phyloP scores from a whole-genome alignment of 2,113 vertebrate species.

The Mormyrus iriodes region DNA sequence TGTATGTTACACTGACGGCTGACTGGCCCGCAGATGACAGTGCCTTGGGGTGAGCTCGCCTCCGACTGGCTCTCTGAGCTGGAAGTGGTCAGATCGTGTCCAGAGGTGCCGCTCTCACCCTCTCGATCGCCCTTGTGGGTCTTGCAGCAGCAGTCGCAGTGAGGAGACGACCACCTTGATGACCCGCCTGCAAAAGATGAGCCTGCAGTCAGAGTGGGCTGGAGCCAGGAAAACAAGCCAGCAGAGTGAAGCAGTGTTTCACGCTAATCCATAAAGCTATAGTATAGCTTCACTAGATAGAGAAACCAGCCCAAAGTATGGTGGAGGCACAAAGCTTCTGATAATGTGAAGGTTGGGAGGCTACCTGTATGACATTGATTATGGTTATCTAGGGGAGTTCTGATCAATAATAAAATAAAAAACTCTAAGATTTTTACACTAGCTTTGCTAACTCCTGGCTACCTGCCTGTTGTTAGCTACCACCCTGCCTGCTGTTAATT shows the following conservation, averaged over 20 bases:
- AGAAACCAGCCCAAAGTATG: background rate
- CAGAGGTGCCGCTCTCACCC: slow-evolving; percentile 91
- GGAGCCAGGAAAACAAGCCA: background rate
- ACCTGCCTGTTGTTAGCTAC: background rate
- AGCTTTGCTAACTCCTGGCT: background rate
- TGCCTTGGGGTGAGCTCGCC: slow-evolving; percentile 91
- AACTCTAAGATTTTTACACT: background rate
- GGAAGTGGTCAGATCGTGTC: slow-evolving; percentile 94
- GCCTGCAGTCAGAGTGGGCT: slow-evolving; percentile 20
- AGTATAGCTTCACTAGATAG: background rate
- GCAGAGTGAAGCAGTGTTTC: background rate
- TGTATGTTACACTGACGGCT: slow-evolving; percentile 80
- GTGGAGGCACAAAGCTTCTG: background rate
- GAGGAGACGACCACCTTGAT: slow-evolving; percentile 75
- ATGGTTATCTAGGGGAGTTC: background rate
- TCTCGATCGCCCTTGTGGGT: slow-evolving; percentile 87
- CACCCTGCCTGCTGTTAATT: too few relatives aligned
- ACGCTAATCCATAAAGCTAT: background rate
- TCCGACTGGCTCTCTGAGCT: slow-evolving; percentile 97
- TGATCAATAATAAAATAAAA: background rate
- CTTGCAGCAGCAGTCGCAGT: slow-evolving; percentile 97
- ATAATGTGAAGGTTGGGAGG: background rate
- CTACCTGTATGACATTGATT: background rate
- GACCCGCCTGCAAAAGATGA: slow-evolving; percentile 69
- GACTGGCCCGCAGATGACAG: slow-evolving; percentile 84